phyloP scores from a whole-genome alignment of 1,140 invertebrate genomes.

The Aphelenchoides besseyi region DNA sequence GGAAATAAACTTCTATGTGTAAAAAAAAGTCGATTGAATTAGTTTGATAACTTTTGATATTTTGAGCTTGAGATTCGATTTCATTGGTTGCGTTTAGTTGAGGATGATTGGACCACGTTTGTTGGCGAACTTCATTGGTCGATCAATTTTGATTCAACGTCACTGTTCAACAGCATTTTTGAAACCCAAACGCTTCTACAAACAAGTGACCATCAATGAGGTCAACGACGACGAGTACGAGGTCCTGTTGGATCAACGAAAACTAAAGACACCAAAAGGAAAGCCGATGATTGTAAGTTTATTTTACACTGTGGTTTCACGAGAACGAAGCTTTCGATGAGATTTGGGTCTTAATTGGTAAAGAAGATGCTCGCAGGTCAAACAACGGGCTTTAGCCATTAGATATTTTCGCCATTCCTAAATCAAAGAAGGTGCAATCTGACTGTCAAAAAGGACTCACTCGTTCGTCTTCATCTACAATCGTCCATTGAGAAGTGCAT shows the following conservation, averaged over 20 bases:
- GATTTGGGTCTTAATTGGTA: background rate
- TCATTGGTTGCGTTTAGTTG: background rate
- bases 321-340: background rate
- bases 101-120: background rate
- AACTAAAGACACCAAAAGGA: slow-evolving; percentile 31
- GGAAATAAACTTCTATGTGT: background rate
- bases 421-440: background rate
- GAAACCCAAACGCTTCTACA: slow-evolving; percentile 32
- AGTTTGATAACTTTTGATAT: background rate
- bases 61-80: background rate
- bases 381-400: background rate
- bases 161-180: slow-evolving; percentile 4
- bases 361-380: background rate
- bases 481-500: background rate
- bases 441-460: background rate
- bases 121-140: slow-evolving; percentile 7
- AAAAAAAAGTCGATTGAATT: background rate
- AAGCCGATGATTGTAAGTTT: slow-evolving; percentile 19
- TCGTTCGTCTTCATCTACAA: background rate
- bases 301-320: background rate
- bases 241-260: slow-evolving; percentile 29
- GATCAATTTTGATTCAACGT: background rate
- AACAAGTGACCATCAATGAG: slow-evolving; percentile 21
- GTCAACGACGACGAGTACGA: slow-evolving; percentile 18
- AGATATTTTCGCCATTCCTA: background rate